Evolutionary conservation across 2,113 vertebrate genomes (phyloP).

Genomic region (Excalfactoria chinensis): DNA sequence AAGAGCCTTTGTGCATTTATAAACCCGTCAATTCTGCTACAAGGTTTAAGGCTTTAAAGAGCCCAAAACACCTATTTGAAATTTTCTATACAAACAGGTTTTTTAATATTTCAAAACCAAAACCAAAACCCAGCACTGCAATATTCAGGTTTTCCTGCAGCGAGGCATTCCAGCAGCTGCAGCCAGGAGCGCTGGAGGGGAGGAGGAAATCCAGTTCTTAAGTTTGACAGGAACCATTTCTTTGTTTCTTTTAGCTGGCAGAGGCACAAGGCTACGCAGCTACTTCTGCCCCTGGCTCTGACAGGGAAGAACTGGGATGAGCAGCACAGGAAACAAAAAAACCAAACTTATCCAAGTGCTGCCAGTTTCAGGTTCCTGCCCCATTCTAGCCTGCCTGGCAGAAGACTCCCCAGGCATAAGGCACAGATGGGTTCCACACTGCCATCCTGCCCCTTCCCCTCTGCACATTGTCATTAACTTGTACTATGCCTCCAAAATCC

Average conservation of each 20-base stretch:
- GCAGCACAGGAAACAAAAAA: constrained; percentile 40
- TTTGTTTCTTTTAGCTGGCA: constrained; percentile 38
- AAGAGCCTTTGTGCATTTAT: constrained; percentile 51
- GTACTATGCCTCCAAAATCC: neutral
- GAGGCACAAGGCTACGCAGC: constrained; percentile 9
- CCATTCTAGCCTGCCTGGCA: neutral
- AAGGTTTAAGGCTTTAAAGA: constrained; percentile 45
- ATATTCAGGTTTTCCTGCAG: constrained; percentile 33
- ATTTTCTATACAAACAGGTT: constrained; percentile 16
- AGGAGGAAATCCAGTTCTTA: constrained; percentile 41
- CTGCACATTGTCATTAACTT: neutral
- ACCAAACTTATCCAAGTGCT: neutral
- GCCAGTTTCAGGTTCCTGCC: neutral
- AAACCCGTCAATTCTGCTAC: constrained; percentile 16
- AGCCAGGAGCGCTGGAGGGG: neutral
- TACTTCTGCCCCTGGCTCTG: constrained; percentile 1
- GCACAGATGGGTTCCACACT: neutral
- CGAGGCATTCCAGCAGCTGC: constrained; percentile 28
- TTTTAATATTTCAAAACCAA: neutral
- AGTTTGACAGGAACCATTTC: constrained; percentile 5
- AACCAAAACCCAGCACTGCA: too few relatives aligned
- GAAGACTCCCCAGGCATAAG: neutral
- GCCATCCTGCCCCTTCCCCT: neutral
- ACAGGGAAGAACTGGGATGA: constrained; percentile 1
- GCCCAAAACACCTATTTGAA: constrained; percentile 33